Base-by-base conservation (phyloP, 2,888 invertebrate species). In the Lasioglossum figueresi region DNA sequence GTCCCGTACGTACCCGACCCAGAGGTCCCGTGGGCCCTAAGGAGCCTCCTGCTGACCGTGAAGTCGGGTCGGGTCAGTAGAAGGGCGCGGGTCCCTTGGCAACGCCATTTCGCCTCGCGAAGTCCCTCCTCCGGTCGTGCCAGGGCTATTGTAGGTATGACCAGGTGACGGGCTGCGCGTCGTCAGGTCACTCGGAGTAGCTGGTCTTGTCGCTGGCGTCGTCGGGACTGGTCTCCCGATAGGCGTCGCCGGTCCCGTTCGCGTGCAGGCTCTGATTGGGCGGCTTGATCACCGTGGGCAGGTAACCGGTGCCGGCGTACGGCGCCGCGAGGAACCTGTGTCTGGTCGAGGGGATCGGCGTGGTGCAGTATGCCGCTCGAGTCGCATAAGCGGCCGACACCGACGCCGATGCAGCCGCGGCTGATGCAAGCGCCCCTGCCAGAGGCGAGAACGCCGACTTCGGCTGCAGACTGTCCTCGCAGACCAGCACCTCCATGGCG, bases 401-500 rank as follows among this genome's bases (percentile, higher is more conserved):
- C 74, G 94, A 93, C 45, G 94, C 93, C n/a, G 94, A 92, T 16
- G 93, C 91, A 45, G 93, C 93, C 27, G 94, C 93, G 16, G 93
- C 93, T 12, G 94, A 94, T 27, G 94, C 94, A 81, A 94, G 75
- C 12, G 94, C 93, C 95, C 96, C 89, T 95, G 96, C 96, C 87
- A 98, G 94, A 0, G 98, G 98, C 1, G 98, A 97, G 94, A 98
- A 98, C 12, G 98, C 98, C 0, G 98, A 98, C 81, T 96, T 96
- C 0, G 96, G 96, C 86, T 96, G 96, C 79, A 96, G 96, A 83
- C 92, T 94, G 84, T 96, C 96, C 1, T 97, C 97, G 87, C 97
- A 97, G 23, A 98, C 96, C 96, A 99, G 97, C 93, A 98, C 97
- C 93, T 99, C 99, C 97, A 99, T 99, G 0, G 99, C 98, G 90